Evolutionary conservation across 2,113 vertebrate species (phyloP).

Genomic region (Caranx melampygus): DNA sequence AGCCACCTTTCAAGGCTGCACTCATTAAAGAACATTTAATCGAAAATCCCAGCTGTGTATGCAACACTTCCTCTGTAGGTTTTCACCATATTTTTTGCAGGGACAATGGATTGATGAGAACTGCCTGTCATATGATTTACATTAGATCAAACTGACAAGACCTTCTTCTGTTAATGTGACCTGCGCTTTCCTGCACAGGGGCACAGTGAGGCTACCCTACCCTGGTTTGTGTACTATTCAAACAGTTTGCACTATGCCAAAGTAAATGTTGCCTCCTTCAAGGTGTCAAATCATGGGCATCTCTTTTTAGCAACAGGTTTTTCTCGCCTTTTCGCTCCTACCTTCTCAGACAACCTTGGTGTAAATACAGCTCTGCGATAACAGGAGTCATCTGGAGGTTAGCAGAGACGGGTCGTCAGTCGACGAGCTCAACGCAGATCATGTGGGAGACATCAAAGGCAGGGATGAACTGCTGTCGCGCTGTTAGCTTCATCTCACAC

Average conservation of each 20-base stretch:
- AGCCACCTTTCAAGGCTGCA: no score
- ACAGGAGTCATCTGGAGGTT: slow-evolving; percentile 46
- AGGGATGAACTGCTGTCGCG: slow-evolving; percentile 32
- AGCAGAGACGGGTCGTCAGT: slow-evolving; percentile 14
- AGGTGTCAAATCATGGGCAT: not conserved
- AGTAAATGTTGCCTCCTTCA: not conserved
- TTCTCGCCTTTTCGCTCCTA: not conserved
- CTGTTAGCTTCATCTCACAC: slow-evolving; percentile 5
- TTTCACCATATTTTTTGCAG: no score
- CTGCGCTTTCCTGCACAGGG: no score
- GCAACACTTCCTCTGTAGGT: no score
- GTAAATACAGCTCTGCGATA: slow-evolving; percentile 4
- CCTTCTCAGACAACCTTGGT: not conserved
- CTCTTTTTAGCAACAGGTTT: not conserved
- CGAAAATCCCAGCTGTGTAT: no score
- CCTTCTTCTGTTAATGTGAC: no score
- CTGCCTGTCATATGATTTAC: no score
- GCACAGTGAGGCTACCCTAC: no score
- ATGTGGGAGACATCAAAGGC: slow-evolving; percentile 32
- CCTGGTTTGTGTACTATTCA: no score
- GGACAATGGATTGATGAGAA: no score
- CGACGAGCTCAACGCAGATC: not conserved
- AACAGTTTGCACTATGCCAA: not conserved
- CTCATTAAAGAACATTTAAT: no score
- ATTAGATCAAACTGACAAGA: no score